phyloP scores from a whole-genome alignment of 1,140 invertebrate genomes.

The Semibalanus balanoides region DNA sequence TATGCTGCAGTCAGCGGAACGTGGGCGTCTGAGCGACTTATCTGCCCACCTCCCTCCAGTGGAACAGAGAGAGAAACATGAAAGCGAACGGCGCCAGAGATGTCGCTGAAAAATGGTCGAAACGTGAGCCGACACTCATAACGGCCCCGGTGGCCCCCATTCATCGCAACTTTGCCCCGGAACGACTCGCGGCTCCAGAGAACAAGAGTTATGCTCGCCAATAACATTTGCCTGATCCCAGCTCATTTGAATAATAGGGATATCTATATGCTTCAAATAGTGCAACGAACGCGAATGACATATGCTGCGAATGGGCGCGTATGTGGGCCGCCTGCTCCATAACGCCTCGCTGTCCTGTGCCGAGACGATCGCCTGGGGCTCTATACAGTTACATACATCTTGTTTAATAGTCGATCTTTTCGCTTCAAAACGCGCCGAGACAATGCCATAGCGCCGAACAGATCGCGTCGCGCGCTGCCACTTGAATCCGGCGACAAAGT shows the following conservation, averaged over 20 bases:
- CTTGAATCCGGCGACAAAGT: not conserved
- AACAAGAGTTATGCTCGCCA: not conserved
- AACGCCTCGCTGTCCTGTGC: not conserved
- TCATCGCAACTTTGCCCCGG: not conserved
- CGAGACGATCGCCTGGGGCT: not conserved
- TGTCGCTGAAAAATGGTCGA: not conserved
- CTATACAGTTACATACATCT: not conserved
- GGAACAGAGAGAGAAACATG: no score
- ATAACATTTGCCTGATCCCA: not conserved
- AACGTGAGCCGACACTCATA: not conserved
- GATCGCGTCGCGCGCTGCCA: not conserved
- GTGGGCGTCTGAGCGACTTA: no score
- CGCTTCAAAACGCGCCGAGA: not conserved
- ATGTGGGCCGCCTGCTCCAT: not conserved
- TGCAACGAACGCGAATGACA: not conserved
- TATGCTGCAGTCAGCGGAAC: no score
- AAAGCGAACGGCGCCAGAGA: not conserved
- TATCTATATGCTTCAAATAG: constrained; percentile 2
- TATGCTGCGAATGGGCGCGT: not conserved
- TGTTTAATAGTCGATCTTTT: not conserved
- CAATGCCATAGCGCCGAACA: not conserved
- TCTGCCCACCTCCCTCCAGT: no score
- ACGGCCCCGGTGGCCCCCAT: not conserved
- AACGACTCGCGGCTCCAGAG: not conserved
- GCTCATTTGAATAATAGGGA: constrained; percentile 1